Base-by-base conservation (phyloP, 1,140 invertebrate species). In the Drosophila rufa region DNA sequence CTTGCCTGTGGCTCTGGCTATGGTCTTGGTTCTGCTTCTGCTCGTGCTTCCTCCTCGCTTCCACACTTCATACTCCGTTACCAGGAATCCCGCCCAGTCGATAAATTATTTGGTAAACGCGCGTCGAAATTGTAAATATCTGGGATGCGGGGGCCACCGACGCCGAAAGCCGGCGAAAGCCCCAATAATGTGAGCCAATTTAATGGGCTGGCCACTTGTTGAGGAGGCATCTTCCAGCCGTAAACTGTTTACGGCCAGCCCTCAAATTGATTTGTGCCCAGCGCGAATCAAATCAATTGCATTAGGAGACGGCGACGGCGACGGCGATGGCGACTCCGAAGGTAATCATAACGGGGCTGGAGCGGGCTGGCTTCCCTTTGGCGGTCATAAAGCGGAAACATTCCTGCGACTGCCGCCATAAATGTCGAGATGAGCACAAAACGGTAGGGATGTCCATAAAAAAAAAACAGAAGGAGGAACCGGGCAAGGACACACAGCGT, bases 141-240 rank as follows among this genome's bases (percentile, higher is more conserved):
- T 73, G 43, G 48, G 48, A 45, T 51, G 57, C 43, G 42, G 36
- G 51, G 48, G 46, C 48, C 30, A 57, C 47, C 46, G 55, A 25
- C 22, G 22, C 22, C 27, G 27, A 30, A 30, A 30, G 27, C 55
- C 51, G 55, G 38, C 27, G 27, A 61, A 60, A 67, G 66, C 69
- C 48, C 59, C 48, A 82, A 69, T 70, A 83, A 80, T 77, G 68
- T 58, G 57, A 61, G 60, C 60, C 77, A 83, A 75, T 89, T 87
- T 89, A 73, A 86, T 87, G 80, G 50, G 42, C 65, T 67, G 75
- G 80, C 84, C 84, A 87, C 84, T 89, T 87, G 84, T 89, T 89
- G 85, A 56, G 53, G 73, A 45, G 45, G 22, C 45, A 43, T 60
- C 74, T 14, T 64, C 50, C 50, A 40, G 38, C 59, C 79, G 79